A percentile compares a stretch with the other conserved stretches of the same genome.
These are phyloP conservation scores for Lichenostomus cassidix DNA, from an alignment of 2,113 vertebrate species.

Conservation along the genomic window DNA sequence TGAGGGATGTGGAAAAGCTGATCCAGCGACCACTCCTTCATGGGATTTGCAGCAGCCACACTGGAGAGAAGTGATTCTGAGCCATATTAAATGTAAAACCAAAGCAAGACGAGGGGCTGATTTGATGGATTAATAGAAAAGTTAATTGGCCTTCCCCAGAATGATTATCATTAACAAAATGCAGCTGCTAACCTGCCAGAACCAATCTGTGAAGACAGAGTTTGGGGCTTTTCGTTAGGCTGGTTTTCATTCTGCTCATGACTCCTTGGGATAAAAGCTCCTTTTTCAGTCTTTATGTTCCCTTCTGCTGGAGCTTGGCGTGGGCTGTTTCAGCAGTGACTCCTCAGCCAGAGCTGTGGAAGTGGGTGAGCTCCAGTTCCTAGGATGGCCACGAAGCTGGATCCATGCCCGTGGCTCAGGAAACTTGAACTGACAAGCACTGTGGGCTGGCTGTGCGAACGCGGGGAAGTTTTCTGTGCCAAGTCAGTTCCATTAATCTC, in stretches of 20 bases:
- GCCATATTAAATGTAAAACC: neutral
- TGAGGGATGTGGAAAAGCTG: neutral
- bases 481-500: conserved; percentile 68
- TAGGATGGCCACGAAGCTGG: neutral
- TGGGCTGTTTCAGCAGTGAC: neutral
- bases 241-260: neutral
- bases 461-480: conserved; percentile 45
- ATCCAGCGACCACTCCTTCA: neutral
- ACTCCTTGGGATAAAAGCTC: neutral
- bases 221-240: neutral
- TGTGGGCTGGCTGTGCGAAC: neutral
- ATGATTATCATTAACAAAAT: conserved; percentile 21
- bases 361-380: neutral
- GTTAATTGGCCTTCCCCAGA: conserved; percentile 28
- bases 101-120: neutral
- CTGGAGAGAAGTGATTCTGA: neutral
- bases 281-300: neutral
- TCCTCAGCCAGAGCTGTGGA: neutral
- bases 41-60: neutral
- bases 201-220: neutral
- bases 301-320: neutral
- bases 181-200: conserved; percentile 30
- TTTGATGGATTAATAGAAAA: conserved; percentile 33
- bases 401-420: neutral
- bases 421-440: conserved; percentile 9